phyloP scores from a whole-genome alignment of 30 jellyfish, hydroid and myxozoan species.

The Aurelia sp. region DNA sequence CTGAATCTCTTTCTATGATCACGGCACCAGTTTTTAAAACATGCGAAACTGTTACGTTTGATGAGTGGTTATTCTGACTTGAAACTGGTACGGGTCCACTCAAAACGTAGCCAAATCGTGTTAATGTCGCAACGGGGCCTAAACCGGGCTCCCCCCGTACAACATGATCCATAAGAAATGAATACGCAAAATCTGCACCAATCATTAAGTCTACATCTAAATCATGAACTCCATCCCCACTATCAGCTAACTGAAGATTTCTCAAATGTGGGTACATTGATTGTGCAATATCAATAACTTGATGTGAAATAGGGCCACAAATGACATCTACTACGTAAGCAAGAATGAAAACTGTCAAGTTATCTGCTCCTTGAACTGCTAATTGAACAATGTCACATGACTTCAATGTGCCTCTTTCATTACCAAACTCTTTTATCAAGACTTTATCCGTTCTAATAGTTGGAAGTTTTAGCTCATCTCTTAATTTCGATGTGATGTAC shows the following conservation, averaged over 20 bases:
- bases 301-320: too few relatives aligned
- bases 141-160: not conserved
- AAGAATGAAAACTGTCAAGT: too few relatives aligned
- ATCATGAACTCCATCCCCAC: too few relatives aligned
- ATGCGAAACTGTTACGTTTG: not conserved
- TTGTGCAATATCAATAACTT: too few relatives aligned
- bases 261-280: too few relatives aligned
- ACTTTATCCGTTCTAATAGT: not conserved
- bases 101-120: not conserved
- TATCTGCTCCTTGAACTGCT: too few relatives aligned
- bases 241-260: too few relatives aligned
- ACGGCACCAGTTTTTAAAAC: not conserved
- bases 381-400: too few relatives aligned
- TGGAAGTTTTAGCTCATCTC: constrained; percentile 1
- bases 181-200: not conserved
- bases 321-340: too few relatives aligned
- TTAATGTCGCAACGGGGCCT: not conserved
- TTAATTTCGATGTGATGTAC: not conserved
- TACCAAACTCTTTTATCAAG: not conserved
- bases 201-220: too few relatives aligned
- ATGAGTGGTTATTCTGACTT: not conserved
- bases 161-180: not conserved
- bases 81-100: constrained; percentile 1
- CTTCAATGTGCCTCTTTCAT: too few relatives aligned
- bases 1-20: not conserved